Evolutionary conservation across 2,888 invertebrate species (phyloP).

Genomic region (Buathra laborator): DNA sequence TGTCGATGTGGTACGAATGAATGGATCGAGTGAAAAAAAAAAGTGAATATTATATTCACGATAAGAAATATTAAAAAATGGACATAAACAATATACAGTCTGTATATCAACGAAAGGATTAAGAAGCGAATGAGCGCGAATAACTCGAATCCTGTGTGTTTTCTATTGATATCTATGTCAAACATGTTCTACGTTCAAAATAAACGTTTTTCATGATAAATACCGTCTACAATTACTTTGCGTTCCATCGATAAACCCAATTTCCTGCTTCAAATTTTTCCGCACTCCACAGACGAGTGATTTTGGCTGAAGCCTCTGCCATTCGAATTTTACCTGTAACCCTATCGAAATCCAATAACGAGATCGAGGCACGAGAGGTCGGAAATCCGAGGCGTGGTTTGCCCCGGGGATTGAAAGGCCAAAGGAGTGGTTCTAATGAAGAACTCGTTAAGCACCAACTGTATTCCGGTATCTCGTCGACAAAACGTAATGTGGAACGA

Average conservation of each 20-base stretch:
- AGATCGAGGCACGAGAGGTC: constrained; percentile 17
- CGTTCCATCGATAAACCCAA: neutral
- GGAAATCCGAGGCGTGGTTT: neutral
- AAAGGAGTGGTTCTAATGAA: neutral
- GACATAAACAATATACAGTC: neutral
- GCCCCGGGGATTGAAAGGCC: constrained; percentile 8
- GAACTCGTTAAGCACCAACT: constrained; percentile 19
- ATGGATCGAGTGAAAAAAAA: neutral
- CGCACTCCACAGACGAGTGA: neutral
- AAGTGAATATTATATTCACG: neutral
- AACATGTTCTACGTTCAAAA: constrained; percentile 81
- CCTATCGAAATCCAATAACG: constrained; percentile 23
- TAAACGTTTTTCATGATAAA: constrained; percentile 82
- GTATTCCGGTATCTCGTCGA: neutral
- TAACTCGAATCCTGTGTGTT: constrained; percentile 79
- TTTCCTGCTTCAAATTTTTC: neutral
- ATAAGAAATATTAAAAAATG: neutral
- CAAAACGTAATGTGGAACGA: neutral
- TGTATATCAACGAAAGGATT: constrained; percentile 32
- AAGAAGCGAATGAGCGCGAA: constrained; percentile 22
- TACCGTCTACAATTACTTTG: neutral
- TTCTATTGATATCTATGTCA: constrained; percentile 80
- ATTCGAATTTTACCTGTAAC: neutral
- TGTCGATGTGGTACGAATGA: constrained; percentile 2
- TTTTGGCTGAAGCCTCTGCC: neutral